A percentile compares a stretch with the other conserved stretches of the same genome.
phyloP scores from a whole-genome alignment of 2,113 vertebrate genomes.

The Onychorhynchus coronatus region DNA sequence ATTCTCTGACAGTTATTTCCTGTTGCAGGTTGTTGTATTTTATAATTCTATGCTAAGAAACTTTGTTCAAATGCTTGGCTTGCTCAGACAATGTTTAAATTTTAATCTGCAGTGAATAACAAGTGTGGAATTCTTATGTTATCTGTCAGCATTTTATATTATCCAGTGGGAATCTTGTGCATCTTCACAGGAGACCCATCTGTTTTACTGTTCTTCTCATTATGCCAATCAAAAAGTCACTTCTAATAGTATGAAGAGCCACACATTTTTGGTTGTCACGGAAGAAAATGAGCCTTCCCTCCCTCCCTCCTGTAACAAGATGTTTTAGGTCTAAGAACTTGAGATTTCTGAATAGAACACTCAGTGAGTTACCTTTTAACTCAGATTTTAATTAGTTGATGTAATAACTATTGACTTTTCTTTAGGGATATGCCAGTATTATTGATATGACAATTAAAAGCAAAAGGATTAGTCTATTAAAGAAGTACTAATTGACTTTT shows the following conservation, averaged over 20 bases:
- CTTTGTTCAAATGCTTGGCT: conserved; percentile 10
- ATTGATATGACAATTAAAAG: conserved; percentile 75
- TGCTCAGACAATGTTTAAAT: conserved; percentile 61
- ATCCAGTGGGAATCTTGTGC: conserved; percentile 63
- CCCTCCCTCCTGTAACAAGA: background rate
- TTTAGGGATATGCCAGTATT: conserved; percentile 51
- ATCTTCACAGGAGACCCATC: conserved; percentile 62
- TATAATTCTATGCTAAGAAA: background rate
- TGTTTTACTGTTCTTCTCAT: conserved; percentile 53
- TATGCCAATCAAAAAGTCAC: conserved; percentile 58
- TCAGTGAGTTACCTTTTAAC: conserved; percentile 53
- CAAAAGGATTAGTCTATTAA: conserved; percentile 68
- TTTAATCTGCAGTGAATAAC: conserved; percentile 71
- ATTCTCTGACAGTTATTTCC: background rate
- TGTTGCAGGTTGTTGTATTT: background rate
- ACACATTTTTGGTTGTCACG: background rate
- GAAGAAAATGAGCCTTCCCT: background rate
- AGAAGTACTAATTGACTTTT: conserved; percentile 65
- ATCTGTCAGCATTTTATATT: conserved; percentile 72
- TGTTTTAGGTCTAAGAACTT: conserved; percentile 18
- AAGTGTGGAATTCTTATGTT: conserved; percentile 42
- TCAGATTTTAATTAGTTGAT: conserved; percentile 69
- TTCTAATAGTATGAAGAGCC: background rate
- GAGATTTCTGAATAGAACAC: conserved; percentile 29
- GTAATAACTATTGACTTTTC: conserved; percentile 68